phyloP scores from a whole-genome alignment of 1,140 invertebrate species.

The Octopus bimaculoides region DNA sequence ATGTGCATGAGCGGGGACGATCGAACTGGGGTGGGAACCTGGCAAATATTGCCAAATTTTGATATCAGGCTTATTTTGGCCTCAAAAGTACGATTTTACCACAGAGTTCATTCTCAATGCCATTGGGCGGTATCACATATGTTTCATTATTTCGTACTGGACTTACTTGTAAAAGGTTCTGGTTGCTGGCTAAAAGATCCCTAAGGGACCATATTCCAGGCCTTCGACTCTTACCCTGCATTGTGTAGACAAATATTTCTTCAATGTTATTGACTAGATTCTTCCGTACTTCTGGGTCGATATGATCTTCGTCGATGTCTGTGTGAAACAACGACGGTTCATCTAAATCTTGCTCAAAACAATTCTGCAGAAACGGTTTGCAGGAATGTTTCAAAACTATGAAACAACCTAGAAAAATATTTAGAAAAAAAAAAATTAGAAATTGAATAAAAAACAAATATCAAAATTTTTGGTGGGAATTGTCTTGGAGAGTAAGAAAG shows the following conservation, averaged over 20 bases:
- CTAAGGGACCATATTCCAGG: conserved; percentile 3
- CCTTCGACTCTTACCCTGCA: conserved; percentile 7
- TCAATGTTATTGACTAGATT: neutral
- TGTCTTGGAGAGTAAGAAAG: no score
- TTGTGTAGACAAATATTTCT: neutral
- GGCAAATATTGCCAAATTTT: no score
- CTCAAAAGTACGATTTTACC: neutral
- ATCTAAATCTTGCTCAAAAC: neutral
- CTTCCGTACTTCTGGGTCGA: neutral
- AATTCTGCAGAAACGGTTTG: neutral
- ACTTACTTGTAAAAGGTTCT: neutral
- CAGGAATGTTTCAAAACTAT: neutral
- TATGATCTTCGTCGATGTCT: neutral
- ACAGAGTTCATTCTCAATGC: conserved; percentile 13
- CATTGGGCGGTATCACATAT: conserved; percentile 8
- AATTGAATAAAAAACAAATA: no score
- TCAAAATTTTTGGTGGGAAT: no score
- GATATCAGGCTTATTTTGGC: neutral
- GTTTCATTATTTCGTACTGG: conserved; percentile 1
- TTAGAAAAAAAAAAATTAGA: neutral
- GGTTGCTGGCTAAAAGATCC: neutral
- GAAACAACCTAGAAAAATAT: conserved; percentile 12
- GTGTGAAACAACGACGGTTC: neutral
- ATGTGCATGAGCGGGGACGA: no score
- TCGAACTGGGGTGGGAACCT: no score